Base-by-base conservation (phyloP, 2,797 vertebrate genomes). In the Coilia nasus region DNA sequence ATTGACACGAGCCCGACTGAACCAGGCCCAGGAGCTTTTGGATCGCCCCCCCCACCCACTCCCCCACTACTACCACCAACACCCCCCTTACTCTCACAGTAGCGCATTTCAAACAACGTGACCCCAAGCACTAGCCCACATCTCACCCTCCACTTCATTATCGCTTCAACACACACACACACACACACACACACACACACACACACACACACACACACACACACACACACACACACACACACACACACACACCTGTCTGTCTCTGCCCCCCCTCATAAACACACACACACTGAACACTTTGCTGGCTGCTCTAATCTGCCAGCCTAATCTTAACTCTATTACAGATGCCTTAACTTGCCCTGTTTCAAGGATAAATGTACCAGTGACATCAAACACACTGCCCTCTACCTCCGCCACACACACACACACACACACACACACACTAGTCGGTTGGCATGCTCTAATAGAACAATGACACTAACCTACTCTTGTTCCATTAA, bases 21-120 rank as follows among this genome's bases (percentile, higher is more conserved):
- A 7, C 35, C 19, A 41, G 41, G 31, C 71, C 71, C 35, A 44
- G 71, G 35, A 78, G 71, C 71, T 6, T 41, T 5, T 19, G 67
- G 17, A 28, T 19, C 1, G 17, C 31, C 50, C 50, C 50, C 9
- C 50, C 50, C 2, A 14, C 50, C 50, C 7, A 9, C 50, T 4
- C 46, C 46, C 46, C 10, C 46, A 47, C 46, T 4, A 3, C 3
- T 47, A 47, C 46, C n/a, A 47, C 50, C 50, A 54, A 1, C 50
- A 54, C 50, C 71, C 15, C 71, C 2, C 60, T 64, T 12, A 28
- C 67, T 1, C 71, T 78, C 71, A 44, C 35, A 35, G 1, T 31
- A 19, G 17, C 71, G 44, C 71, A 78, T 78, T 78, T 78, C 71
- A 41, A 44, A 78, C 71, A 78, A 78, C 31, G 71, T 78, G 71